phyloP scores from a whole-genome alignment of 2,888 invertebrate species.

The Dasypolia templi region DNA sequence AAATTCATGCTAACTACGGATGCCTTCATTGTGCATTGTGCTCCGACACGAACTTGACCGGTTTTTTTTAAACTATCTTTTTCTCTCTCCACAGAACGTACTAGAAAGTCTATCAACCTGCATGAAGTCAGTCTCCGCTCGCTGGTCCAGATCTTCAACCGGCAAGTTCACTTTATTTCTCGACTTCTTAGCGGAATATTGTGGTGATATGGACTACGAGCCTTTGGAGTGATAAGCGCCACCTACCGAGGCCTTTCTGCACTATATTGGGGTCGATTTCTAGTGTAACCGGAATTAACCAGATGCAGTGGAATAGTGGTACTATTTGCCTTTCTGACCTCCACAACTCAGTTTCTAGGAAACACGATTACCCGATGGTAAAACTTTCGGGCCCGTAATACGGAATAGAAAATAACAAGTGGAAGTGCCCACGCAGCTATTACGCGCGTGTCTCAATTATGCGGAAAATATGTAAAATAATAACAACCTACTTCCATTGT shows the following conservation, averaged over 20 bases:
- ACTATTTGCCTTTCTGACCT: background rate
- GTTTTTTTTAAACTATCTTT: background rate
- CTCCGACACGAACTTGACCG: no score
- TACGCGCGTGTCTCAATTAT: no score
- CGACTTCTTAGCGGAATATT: slow-evolving; percentile 86
- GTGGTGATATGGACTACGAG: slow-evolving; percentile 84
- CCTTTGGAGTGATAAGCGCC: slow-evolving; percentile 54
- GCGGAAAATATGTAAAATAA: no score
- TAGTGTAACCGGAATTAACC: background rate
- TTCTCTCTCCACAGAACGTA: slow-evolving; percentile 74
- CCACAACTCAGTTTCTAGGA: background rate
- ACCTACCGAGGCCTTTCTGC: background rate
- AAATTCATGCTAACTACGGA: no score
- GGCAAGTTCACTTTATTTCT: slow-evolving; percentile 86
- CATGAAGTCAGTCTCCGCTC: slow-evolving; percentile 81
- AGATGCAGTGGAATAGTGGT: background rate
- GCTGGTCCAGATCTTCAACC: slow-evolving; percentile 77
- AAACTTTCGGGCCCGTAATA: background rate
- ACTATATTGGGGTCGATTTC: background rate
- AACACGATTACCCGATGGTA: background rate
- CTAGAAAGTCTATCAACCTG: slow-evolving; percentile 82
- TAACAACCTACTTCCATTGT: no score
- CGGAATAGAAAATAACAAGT: no score
- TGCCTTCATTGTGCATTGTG: no score
- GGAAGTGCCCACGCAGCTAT: no score